Percentiles rank a stretch among this genome's conserved stretches.
Conservation (phyloP, 2,888 invertebrate genomes). For the Lasioglossum leucozonium region DNA sequence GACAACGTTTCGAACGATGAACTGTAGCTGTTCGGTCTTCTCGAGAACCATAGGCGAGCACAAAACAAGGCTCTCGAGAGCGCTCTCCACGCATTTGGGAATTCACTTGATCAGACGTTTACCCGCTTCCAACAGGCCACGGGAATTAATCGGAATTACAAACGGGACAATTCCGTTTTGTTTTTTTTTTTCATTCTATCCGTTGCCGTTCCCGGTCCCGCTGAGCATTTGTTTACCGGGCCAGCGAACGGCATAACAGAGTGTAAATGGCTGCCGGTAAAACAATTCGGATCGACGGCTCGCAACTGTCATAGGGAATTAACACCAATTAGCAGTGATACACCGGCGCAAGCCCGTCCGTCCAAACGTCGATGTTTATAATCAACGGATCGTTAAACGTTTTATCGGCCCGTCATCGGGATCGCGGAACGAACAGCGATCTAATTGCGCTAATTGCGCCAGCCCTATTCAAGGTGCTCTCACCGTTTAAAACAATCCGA, state of each 20-base stretch:
- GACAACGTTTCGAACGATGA: neutral
- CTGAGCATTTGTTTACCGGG: slow-evolving; percentile 26
- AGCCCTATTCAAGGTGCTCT: neutral
- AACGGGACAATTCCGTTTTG: slow-evolving; percentile 35
- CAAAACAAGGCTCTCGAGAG: neutral
- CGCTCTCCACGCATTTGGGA: neutral
- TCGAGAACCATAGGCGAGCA: neutral
- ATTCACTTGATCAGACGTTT: neutral
- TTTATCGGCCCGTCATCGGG: neutral
- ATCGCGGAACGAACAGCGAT: neutral
- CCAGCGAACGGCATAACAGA: slow-evolving; percentile 33
- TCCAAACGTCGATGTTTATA: slow-evolving; percentile 20
- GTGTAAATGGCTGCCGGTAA: slow-evolving; percentile 38
- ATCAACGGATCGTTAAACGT: slow-evolving; percentile 11
- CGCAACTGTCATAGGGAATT: slow-evolving; percentile 55
- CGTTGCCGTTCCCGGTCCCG: neutral
- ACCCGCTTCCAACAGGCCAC: neutral
- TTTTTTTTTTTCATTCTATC: too few relatives aligned
- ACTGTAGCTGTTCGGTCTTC: neutral
- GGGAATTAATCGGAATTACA: slow-evolving; percentile 44
- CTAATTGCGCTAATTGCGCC: neutral
- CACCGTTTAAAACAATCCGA: neutral
- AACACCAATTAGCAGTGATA: slow-evolving; percentile 57
- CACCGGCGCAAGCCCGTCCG: slow-evolving; percentile 2
- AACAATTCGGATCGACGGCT: slow-evolving; percentile 53